These are phyloP conservation scores for Trilocha varians DNA, from an alignment of 2,888 invertebrate genomes.

Conservation along the genomic window DNA sequence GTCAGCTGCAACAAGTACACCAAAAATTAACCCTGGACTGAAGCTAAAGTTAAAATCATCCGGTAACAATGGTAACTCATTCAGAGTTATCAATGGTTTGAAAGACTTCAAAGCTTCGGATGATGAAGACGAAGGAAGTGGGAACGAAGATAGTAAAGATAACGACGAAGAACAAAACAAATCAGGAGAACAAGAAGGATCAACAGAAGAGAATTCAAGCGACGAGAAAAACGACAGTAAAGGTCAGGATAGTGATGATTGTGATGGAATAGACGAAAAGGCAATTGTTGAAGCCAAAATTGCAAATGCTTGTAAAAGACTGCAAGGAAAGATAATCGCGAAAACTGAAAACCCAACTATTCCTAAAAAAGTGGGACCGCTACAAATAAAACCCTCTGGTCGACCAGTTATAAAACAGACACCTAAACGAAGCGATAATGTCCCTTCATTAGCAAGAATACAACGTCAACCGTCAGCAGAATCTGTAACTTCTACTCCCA, in stretches of 20 bases:
- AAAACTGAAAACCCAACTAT: slow-evolving; percentile 24
- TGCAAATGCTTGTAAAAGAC: slow-evolving; percentile 23
- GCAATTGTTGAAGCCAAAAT: slow-evolving; percentile 9
- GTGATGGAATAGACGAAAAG: slow-evolving; percentile 16
- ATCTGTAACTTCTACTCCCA: slow-evolving; percentile 11
- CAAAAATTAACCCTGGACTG: slow-evolving; percentile 57
- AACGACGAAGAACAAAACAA: slow-evolving; percentile 35
- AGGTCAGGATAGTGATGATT: slow-evolving; percentile 34
- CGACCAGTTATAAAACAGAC: slow-evolving; percentile 59
- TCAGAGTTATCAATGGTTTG: slow-evolving; percentile 61
- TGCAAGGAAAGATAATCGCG: slow-evolving; percentile 29
- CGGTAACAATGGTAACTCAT: slow-evolving; percentile 48
- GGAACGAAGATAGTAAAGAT: slow-evolving; percentile 36
- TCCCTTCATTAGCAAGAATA: slow-evolving; percentile 28
- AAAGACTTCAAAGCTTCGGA: slow-evolving; percentile 61
- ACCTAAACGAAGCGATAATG: slow-evolving; percentile 47
- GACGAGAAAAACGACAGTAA: slow-evolving; percentile 25
- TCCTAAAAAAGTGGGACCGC: slow-evolving; percentile 20
- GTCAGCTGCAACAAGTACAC: slow-evolving; percentile 33
- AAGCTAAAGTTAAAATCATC: slow-evolving; percentile 64
- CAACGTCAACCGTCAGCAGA: slow-evolving; percentile 17
- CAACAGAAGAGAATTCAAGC: slow-evolving; percentile 27
- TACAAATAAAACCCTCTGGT: slow-evolving; percentile 24
- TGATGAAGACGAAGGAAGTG: slow-evolving; percentile 49
- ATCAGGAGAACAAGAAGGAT: slow-evolving; percentile 25